Base-by-base conservation (phyloP, 2,113 vertebrate genomes). In the Echinops telfairi region DNA sequence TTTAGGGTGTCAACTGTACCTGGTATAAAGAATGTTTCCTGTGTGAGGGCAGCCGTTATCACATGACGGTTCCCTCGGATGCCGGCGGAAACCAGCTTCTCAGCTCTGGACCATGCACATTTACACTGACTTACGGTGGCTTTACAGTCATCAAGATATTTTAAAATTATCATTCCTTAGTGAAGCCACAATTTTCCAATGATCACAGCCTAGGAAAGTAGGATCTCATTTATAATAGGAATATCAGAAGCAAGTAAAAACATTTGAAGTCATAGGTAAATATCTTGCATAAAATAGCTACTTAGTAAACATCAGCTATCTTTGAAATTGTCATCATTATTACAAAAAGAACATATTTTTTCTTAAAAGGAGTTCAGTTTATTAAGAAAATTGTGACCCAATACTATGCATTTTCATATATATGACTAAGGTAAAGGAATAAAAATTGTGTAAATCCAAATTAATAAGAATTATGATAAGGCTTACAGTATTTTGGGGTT, bases 231-330 rank as follows among this genome's bases (percentile, higher is more conserved):
- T 76, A 57, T 27, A 87, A 91, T 14, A 43, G 25, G 8, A 7
- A 38, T 76, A 66, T 90, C 8, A 82, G 64, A 91, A 89, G 79
- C n/a, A 25, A 88, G 15, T 1, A 25, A 91, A 16, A 83, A 14
- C 23, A 33, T 66, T 5, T 40, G 76, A 93, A 86, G 15, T 86
- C 11, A 64, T 62, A 27, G 1, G 12, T 17, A 53, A 60, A 3
- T 36, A 0, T 53, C 47, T 75, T 11, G 43, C 7, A 76, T 79
- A 92, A 66, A 31, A 29, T 10, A 77, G 15, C 0, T 27, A 76
- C 47, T 71, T 89, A 71, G n/a, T 91, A 91, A 78, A 84, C 93
- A 5, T 43, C 77, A 87, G 16, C 17, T 73, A 31, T 36, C 68
- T 53, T 53, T 31, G 29, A 15, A 31, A 31, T 43, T n/a, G 33